Base-by-base conservation (phyloP, 2,888 invertebrate genomes). In the Laothoe populi region DNA sequence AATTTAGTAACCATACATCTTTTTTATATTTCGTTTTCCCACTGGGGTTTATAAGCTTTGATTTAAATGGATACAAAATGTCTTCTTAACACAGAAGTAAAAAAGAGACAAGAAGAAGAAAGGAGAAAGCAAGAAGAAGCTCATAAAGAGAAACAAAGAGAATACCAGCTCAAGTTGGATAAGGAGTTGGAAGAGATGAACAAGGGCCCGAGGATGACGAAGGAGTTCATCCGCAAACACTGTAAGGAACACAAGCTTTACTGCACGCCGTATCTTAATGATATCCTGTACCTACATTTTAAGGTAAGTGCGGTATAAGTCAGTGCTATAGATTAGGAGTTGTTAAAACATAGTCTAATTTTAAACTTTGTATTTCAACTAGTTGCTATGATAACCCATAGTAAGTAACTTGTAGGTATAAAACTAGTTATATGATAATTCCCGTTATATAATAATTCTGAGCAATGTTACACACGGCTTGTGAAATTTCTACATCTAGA, bases 211-310 rank as follows among this genome's bases (percentile, higher is more conserved):
- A 73, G 84, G 71, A 98, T 99, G 95, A 98, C 98, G 0, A 96
- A 97, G 79, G 95, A 96, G 70, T 95, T 95, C 60, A 93, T 99
- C 57, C 94, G 91, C 70, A 95, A 97, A 61, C 95, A 96, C 74
- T 99, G 99, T 89, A 97, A 95, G 79, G 95, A 97, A 67, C 94
- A 97, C 68, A 96, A 96, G 75, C 88, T 99, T 0, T 99, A 99
- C 81, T 93, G 95, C 70, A 98, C 98, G 0, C 99, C 99, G 0
- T 90, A 95, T 72, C 90, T 99, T 10, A 99, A 99, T 84, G 98
- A 99, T 84, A 97, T 98, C 11, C 92, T 99, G 0, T 99, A 99
- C 86, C 93, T 99, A 45, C 99, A 99, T 92, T 99, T 93, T 96
- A 98, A 96, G 97, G 97, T 96, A 86, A 69, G 42, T 19, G 16